Evolutionary conservation across 1,140 invertebrate genomes (phyloP).

Genomic region (Hyphantria cunea): DNA sequence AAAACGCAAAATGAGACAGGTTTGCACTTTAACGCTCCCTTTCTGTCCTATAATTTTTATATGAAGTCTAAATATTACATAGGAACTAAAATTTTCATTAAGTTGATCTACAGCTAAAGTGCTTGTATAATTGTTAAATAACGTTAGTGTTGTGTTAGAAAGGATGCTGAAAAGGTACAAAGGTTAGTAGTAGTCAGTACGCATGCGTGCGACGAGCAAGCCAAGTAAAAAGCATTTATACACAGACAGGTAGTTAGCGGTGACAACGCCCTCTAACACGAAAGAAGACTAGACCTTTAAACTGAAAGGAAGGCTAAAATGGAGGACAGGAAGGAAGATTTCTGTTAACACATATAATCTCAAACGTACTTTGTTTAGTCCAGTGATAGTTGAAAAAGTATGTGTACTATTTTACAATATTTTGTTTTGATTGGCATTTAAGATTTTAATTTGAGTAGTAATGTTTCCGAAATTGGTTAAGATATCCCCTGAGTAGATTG

Average conservation of each 20-base stretch:
- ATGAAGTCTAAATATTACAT: neutral
- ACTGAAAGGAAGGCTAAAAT: slow-evolving; percentile 31
- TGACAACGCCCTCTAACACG: slow-evolving; percentile 55
- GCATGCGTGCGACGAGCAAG: slow-evolving; percentile 74
- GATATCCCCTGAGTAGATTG: no score
- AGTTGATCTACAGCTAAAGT: neutral
- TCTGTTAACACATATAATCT: neutral
- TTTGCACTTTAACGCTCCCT: slow-evolving; percentile 26
- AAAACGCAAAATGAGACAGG: slow-evolving; percentile 52
- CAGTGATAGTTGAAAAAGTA: no score
- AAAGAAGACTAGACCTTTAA: slow-evolving; percentile 18
- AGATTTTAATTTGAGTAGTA: no score
- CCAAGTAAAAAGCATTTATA: slow-evolving; percentile 63
- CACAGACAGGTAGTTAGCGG: slow-evolving; percentile 63
- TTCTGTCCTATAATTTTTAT: slow-evolving; percentile 6
- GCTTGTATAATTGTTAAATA: slow-evolving; percentile 32
- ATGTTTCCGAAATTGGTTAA: no score
- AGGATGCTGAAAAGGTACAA: slow-evolving; percentile 76
- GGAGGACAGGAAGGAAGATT: slow-evolving; percentile 1
- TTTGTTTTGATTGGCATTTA: no score
- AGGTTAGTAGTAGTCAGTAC: slow-evolving; percentile 74
- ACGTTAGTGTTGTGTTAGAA: slow-evolving; percentile 61
- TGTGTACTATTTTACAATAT: no score
- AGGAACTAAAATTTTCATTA: no score
- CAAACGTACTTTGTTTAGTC: no score